Conservation (phyloP, 2,888 invertebrate species). For the Sipunculus nudus region DNA sequence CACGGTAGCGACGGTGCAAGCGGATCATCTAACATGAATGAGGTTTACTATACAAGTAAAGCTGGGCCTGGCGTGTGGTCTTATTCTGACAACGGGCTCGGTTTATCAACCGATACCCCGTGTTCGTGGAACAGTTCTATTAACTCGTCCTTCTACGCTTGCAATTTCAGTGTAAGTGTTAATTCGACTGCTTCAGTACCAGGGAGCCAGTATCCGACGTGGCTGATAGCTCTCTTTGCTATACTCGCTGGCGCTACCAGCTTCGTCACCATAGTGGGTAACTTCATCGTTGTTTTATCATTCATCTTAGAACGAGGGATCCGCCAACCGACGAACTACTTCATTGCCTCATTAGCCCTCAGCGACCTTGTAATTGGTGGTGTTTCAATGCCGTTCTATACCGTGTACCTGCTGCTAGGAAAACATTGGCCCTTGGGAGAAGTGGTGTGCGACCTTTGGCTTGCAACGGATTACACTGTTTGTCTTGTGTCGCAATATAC, state of each 20-base stretch:
- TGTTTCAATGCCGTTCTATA: slow-evolving; percentile 98
- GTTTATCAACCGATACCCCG: no score
- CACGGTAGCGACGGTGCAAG: no score
- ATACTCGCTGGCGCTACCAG: slow-evolving; percentile 87
- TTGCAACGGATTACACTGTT: slow-evolving; percentile 98
- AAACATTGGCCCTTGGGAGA: slow-evolving; percentile 94
- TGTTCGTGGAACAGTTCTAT: no score
- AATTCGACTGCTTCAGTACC: no score
- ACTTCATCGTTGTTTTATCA: slow-evolving; percentile 92
- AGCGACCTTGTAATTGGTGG: slow-evolving; percentile 97
- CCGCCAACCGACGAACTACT: slow-evolving; percentile 98
- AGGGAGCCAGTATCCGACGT: slow-evolving; percentile 88
- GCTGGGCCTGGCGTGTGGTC: no score
- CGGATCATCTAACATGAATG: no score
- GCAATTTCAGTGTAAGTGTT: no score
- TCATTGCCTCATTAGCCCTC: slow-evolving; percentile 97
- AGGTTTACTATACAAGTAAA: no score
- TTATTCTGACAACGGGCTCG: no score
- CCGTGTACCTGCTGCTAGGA: slow-evolving; percentile 94
- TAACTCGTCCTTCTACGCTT: no score
- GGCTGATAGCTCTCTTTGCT: slow-evolving; percentile 90
- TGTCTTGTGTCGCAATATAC: slow-evolving; percentile 99
- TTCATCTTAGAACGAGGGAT: slow-evolving; percentile 91
- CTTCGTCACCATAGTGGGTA: slow-evolving; percentile 91
- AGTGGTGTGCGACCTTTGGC: slow-evolving; percentile 95